Evolutionary conservation across 2,797 vertebrate species (phyloP), one percentile per base, ranked within the genome.

Genomic region (Crenuchus spilurus): DNA sequence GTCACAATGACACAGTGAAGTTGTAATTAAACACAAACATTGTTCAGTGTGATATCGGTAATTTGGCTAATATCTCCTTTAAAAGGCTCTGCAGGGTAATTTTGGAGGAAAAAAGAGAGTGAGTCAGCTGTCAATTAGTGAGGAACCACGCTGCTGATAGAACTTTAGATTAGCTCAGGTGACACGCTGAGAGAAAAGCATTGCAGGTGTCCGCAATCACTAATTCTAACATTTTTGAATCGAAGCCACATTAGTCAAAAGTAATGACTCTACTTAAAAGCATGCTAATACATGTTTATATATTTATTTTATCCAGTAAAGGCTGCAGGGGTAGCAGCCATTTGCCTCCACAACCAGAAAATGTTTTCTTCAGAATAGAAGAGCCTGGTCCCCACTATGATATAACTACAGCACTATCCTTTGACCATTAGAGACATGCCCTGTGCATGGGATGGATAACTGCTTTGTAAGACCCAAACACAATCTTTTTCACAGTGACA

Each of bases 21-120:
- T 31, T 46, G 22, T 70, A 49, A 71, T 61, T 61, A 71, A 60
- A 62, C 30, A 64, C 26, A 48, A 18, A 33, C 28, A 9, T 18
- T 1, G 13, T 26, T 28, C 22, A 54, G 24, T 71, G 60, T 80
- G 82, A 77, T 83, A 77, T 73, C 73, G 74, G 37, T 44, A 41
- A 46, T 64, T 64, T 73, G 60, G 24, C 37, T 57, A 55, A 73
- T 41, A 46, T 37, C 61, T 55, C 35, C 8, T 46, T 65, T 65
- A 54, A 33, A 57, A 35, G 48, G 26, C 61, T 55, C 30, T 46
- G 28, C 61, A 46, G 51, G 49, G 39, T 37, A 35, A 73, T 39
- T 52, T 22, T 61, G 69, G 22, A 30, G 35, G 13, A n/a, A 2
- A 20, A 30, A 39, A 37, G 8, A 30, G 30, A 57, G 49, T 33